Conservation (phyloP, 1,140 invertebrate species). For the Orchesella cincta region DNA sequence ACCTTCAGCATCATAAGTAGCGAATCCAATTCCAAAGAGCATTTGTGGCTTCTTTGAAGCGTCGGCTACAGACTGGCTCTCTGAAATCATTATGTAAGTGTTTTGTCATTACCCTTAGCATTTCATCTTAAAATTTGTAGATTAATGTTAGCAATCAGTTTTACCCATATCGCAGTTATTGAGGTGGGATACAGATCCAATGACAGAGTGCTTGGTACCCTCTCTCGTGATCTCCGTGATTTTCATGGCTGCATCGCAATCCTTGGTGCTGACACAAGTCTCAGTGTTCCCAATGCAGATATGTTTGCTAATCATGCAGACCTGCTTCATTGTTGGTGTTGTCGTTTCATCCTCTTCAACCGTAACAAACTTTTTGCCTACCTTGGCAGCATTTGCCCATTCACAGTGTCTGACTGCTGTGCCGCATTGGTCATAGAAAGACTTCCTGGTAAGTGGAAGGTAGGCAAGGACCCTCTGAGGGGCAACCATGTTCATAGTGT, state of each 20-base stretch:
- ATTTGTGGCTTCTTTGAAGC: not conserved
- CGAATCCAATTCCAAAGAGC: not conserved
- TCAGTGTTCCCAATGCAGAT: not conserved
- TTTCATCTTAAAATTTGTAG: not conserved
- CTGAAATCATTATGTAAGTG: not conserved
- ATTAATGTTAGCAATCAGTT: not conserved
- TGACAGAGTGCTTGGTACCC: not conserved
- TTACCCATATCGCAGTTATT: constrained; percentile 16
- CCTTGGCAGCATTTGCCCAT: not conserved
- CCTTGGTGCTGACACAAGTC: not conserved
- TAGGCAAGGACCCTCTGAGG: not conserved
- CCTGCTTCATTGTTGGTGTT: not conserved
- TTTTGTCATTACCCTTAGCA: not conserved
- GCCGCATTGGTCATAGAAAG: not conserved
- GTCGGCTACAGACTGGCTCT: not conserved
- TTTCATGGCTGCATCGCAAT: constrained; percentile 1
- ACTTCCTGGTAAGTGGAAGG: not conserved
- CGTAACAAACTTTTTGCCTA: not conserved
- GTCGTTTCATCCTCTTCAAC: not conserved
- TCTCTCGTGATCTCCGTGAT: not conserved
- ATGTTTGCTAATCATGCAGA: not conserved
- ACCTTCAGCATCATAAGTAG: not conserved
- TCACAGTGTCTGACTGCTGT: not conserved
- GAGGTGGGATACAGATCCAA: not conserved
- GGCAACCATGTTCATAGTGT: not conserved